Percentiles rank a stretch among this genome's conserved stretches.
Conservation (phyloP, 2,113 vertebrate genomes). For the Mugil cephalus region DNA sequence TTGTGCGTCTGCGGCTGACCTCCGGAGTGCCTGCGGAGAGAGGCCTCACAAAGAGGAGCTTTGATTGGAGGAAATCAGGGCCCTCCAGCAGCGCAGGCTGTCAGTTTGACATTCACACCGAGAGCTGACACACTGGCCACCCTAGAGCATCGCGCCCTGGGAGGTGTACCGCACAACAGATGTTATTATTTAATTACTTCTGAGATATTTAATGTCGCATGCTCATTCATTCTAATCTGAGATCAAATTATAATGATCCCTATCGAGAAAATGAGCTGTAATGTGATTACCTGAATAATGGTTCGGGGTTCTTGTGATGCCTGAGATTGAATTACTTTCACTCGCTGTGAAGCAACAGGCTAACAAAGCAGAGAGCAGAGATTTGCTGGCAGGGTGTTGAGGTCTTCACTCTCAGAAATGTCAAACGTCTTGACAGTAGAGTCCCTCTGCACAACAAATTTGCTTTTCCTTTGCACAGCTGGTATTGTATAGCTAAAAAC, state of each 20-base stretch:
- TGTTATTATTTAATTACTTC: conserved; percentile 7
- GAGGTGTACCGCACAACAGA: not conserved
- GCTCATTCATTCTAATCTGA: conserved; percentile 8
- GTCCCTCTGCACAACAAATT: not conserved
- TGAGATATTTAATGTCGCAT: not conserved
- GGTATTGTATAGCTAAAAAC: too few relatives aligned
- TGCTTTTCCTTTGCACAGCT: not conserved
- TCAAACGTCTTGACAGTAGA: conserved; percentile 14
- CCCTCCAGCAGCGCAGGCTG: conserved; percentile 24
- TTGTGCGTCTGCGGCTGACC: conserved; percentile 52
- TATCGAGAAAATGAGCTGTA: conserved; percentile 30
- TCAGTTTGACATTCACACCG: conserved; percentile 26
- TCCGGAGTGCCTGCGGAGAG: conserved; percentile 31
- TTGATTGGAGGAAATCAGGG: conserved; percentile 55
- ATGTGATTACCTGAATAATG: conserved; percentile 31
- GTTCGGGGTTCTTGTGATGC: conserved; percentile 16
- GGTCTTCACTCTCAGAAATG: conserved; percentile 1
- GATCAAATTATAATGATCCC: conserved; percentile 10
- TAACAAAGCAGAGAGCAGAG: not conserved
- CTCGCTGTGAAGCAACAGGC: conserved; percentile 7
- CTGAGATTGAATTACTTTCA: conserved; percentile 4
- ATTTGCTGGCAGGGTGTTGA: conserved; percentile 16
- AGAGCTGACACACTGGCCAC: conserved; percentile 25
- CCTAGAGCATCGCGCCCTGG: conserved; percentile 12
- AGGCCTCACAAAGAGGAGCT: conserved; percentile 53